phyloP scores from a whole-genome alignment of 1,140 invertebrate species.

The Heterodera carotae region DNA sequence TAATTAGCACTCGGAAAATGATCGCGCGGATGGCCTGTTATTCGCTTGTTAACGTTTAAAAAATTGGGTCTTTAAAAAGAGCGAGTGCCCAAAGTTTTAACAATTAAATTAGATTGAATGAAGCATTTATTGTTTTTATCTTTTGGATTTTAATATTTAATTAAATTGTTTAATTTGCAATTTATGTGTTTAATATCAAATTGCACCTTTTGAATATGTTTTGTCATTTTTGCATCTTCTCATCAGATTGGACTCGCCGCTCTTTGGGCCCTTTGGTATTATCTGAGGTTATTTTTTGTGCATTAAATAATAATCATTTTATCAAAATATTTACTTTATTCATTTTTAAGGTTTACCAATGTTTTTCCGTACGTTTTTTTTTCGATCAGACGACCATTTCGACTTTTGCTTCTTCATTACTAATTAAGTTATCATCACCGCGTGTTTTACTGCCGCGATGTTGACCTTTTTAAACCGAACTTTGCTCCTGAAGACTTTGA shows the following conservation, averaged over 20 bases:
- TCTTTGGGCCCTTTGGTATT: conserved; percentile 65
- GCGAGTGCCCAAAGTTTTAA: too few relatives aligned
- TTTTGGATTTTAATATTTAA: too few relatives aligned
- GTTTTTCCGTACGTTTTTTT: conserved; percentile 56
- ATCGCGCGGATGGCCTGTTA: too few relatives aligned
- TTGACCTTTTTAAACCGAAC: conserved; percentile 64
- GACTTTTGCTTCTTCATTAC: not conserved
- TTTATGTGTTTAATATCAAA: not conserved
- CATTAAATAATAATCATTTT: too few relatives aligned
- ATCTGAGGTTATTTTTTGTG: conserved; percentile 59
- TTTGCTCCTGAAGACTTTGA: conserved; percentile 65
- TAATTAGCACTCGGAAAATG: too few relatives aligned
- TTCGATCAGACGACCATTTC: not conserved
- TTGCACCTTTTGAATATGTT: not conserved
- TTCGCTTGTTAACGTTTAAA: too few relatives aligned
- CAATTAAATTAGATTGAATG: too few relatives aligned
- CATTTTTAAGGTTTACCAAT: conserved; percentile 61
- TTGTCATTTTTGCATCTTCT: too few relatives aligned
- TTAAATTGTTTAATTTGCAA: too few relatives aligned
- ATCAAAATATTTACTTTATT: conserved; percentile 16
- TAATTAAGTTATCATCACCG: conserved; percentile 53
- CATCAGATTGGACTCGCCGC: conserved; percentile 55
- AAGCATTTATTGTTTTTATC: too few relatives aligned
- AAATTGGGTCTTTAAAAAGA: too few relatives aligned
- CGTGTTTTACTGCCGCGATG: conserved; percentile 65